These are phyloP conservation scores for Gerris lacustris DNA, from an alignment of 2,888 invertebrate species.

Conservation along the genomic window DNA sequence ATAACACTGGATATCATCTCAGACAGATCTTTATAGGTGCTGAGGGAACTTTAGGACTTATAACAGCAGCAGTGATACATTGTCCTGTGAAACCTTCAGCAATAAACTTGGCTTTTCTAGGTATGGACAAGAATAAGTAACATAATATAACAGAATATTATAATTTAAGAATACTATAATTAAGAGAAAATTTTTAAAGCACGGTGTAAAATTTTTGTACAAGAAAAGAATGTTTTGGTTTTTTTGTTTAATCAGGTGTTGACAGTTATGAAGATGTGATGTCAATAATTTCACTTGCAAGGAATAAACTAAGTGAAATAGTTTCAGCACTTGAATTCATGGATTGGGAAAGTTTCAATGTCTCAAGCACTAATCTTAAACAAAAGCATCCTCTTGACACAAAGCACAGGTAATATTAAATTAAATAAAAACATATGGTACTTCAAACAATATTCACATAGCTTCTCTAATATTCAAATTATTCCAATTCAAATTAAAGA, in stretches of 20 bases:
- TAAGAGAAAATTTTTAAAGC: no score
- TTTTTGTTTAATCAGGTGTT: constrained; percentile 47
- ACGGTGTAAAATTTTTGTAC: no score
- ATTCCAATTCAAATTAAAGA: no score
- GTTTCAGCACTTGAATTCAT: constrained; percentile 93
- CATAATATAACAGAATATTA: no score
- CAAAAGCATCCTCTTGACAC: constrained; percentile 35
- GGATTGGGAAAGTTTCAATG: constrained; percentile 59
- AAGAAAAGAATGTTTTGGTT: no score
- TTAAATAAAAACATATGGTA: no score
- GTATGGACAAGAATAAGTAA: constrained; percentile 41
- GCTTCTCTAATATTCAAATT: no score
- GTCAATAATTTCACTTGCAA: constrained; percentile 60
- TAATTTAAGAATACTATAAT: no score
- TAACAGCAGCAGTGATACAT: constrained; percentile 82
- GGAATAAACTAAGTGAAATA: constrained; percentile 68
- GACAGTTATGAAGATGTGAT: constrained; percentile 66
- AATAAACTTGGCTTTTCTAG: constrained; percentile 77
- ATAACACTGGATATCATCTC: constrained; percentile 94
- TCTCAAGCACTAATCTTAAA: constrained; percentile 36
- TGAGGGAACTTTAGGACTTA: constrained; percentile 88
- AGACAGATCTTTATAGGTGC: constrained; percentile 96
- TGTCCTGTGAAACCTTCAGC: constrained; percentile 76
- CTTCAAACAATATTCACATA: no score
- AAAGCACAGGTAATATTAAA: not conserved